phyloP scores from a whole-genome alignment of 2,797 vertebrate species.

The Micropoecilia bifurca region DNA sequence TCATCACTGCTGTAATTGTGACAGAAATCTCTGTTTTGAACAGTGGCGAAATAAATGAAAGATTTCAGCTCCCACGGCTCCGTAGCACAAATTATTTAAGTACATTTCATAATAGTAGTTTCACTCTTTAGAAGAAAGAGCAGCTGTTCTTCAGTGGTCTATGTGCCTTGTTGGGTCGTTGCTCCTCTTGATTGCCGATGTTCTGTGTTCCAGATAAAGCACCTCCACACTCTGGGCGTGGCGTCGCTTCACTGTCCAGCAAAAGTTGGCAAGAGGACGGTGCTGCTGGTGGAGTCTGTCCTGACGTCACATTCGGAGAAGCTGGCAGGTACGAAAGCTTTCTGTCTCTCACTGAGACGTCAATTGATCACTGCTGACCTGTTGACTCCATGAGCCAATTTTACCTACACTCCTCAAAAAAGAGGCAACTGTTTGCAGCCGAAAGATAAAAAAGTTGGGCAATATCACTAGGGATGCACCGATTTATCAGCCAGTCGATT shows the following conservation, averaged over 20 bases:
- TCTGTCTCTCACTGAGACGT: too few relatives aligned
- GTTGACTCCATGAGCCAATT: too few relatives aligned
- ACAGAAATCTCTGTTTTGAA: not conserved
- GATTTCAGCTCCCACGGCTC: not conserved
- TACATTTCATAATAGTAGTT: too few relatives aligned
- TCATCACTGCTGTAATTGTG: not conserved
- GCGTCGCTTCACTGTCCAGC: slow-evolving; percentile 89
- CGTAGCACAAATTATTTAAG: not conserved
- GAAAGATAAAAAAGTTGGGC: too few relatives aligned
- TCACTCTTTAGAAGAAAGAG: too few relatives aligned
- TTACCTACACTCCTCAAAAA: too few relatives aligned
- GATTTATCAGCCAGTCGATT: too few relatives aligned
- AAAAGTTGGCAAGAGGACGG: slow-evolving; percentile 83
- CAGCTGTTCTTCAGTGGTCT: too few relatives aligned
- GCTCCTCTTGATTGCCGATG: not conserved
- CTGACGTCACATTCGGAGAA: slow-evolving; percentile 78
- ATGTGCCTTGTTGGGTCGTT: not conserved
- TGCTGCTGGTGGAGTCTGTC: slow-evolving; percentile 91
- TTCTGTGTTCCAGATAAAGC: slow-evolving; percentile 83
- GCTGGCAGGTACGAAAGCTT: slow-evolving; percentile 72
- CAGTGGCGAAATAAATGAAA: not conserved
- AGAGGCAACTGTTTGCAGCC: not conserved
- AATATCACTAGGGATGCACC: too few relatives aligned
- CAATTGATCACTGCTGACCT: too few relatives aligned
- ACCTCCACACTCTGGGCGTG: slow-evolving; percentile 92